These are phyloP conservation scores for Catharus ustulatus DNA, from an alignment of 2,797 vertebrate genomes.

Conservation along the genomic window DNA sequence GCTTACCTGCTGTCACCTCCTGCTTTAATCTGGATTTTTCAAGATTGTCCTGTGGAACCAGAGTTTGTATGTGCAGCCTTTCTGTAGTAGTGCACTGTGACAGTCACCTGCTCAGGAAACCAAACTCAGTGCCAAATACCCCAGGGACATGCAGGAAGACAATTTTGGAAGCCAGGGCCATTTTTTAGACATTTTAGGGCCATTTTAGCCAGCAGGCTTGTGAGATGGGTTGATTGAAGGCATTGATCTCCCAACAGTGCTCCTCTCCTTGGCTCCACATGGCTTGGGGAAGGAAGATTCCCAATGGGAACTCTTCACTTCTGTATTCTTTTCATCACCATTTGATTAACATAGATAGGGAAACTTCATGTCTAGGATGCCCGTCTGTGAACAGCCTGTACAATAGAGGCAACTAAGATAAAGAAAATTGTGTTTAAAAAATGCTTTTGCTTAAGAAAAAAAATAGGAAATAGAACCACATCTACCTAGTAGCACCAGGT, in stretches of 20 bases:
- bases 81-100: accelerated
- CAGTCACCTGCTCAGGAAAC: background rate
- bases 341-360: background rate
- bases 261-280: background rate
- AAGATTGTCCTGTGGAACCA: background rate
- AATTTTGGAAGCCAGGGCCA: background rate
- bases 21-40: background rate
- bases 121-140: background rate
- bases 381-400: background rate
- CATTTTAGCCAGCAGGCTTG: background rate
- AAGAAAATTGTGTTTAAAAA: background rate
- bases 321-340: background rate
- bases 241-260: background rate
- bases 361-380: background rate
- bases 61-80: background rate
- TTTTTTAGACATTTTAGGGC: background rate
- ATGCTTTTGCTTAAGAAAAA: background rate
- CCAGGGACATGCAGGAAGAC: background rate
- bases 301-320: background rate
- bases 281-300: background rate
- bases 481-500: background rate
- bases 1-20: background rate
- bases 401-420: background rate
- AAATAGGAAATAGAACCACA: background rate
- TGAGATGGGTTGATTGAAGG: background rate